phyloP scores from a whole-genome alignment of 1,140 invertebrate species.

The Tetramorium simillimum region DNA sequence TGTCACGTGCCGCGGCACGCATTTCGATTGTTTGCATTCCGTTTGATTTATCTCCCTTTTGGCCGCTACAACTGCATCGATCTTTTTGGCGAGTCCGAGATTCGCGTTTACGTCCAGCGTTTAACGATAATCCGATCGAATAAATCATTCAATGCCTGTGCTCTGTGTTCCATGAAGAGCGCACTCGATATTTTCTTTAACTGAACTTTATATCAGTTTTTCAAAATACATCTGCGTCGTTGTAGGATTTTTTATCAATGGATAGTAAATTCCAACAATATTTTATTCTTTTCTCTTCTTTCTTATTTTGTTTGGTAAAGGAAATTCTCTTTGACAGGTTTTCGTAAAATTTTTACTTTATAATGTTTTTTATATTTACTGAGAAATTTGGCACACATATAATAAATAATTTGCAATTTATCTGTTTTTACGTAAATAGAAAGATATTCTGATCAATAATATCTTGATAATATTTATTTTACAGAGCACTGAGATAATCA shows the following conservation, averaged over 20 bases:
- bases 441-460: too few species aligned
- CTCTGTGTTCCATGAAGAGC: background rate
- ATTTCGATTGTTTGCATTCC: slow-evolving; percentile 56
- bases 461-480: too few species aligned
- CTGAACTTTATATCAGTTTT: background rate
- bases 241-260: background rate
- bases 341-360: background rate
- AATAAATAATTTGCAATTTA: too few species aligned
- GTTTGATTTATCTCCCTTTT: slow-evolving; percentile 51
- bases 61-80: slow-evolving; percentile 25
- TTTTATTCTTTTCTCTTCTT: background rate
- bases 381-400: too few species aligned
- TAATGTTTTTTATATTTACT: background rate
- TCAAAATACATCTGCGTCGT: background rate
- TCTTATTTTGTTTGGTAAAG: background rate
- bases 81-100: slow-evolving; percentile 36
- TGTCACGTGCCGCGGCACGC: slow-evolving; percentile 48
- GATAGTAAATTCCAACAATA: background rate
- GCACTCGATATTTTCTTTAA: background rate
- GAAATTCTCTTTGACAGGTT: background rate
- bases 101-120: slow-evolving; percentile 35
- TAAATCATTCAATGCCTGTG: slow-evolving; percentile 12
- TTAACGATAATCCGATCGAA: slow-evolving; percentile 30
- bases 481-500: too few species aligned
- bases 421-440: too few species aligned